Evolutionary conservation across 92 coral and sea anemone species (phyloP), one percentile per base, ranked within the genome.

Genomic region (Parazoanthus darwini): DNA sequence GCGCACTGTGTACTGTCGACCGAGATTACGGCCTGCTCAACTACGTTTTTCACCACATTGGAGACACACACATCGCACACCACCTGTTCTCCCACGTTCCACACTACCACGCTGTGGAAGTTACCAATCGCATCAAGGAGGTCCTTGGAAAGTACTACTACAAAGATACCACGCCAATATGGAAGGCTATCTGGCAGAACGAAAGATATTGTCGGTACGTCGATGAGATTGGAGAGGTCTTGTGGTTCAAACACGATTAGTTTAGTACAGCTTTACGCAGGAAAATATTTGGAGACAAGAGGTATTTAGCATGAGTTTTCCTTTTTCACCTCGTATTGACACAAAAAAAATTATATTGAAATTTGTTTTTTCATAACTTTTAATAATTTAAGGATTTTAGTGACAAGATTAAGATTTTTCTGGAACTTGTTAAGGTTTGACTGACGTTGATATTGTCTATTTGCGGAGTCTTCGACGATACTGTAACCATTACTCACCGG

Each of bases 61-160:
- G 91, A 4, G 94, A 92, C 80, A 92, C 94, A 11, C 94, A 92
- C 26, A 75, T 92, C 11, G 87, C 89, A 6, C 94, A 92, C 65
- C 94, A 92, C 20, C 66, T 92, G 22, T 92, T 92, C 43, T 90
- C 94, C n/a, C 46, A 84, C 56, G 73, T 92, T 26, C 94, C 94
- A 9, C 94, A 92, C 83, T 92, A 92, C 54, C 94, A 90, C 25
- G 94, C 94, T 5, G 93, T 92, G 23, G 94, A 92, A 43, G 94
- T 89, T 3, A 92, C 94, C 2, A 8, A 26, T 42, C 78, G 82
- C 75, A 77, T 92, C 18, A 90, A 90, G 78, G 51, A 78, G 59
- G 86, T 81, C 29, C 79, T 92, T 20, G 94, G 94, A 1, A 82
- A 90, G 78, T 92, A 59, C 79, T 92, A 92, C 65, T 87, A 87